These are phyloP conservation scores for Dipus sagitta DNA, from an alignment of 2,797 vertebrate genomes.

Conservation along the genomic window DNA sequence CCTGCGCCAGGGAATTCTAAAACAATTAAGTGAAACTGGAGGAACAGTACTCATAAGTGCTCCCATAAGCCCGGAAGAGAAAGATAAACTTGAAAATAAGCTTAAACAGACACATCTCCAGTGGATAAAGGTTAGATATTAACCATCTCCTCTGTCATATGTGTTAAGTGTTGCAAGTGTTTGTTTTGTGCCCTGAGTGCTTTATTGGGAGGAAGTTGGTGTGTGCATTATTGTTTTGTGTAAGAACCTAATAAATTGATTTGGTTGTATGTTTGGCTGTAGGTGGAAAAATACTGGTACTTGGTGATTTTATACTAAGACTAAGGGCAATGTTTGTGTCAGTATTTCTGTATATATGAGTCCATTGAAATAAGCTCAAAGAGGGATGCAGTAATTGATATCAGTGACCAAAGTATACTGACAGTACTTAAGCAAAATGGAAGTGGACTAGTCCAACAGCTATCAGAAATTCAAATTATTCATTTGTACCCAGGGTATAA, in stretches of 20 bases:
- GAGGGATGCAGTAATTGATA: not conserved
- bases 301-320: not conserved
- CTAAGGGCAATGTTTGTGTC: not conserved
- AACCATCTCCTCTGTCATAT: slow-evolving; percentile 61
- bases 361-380: slow-evolving; percentile 20
- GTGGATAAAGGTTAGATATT: slow-evolving; percentile 94
- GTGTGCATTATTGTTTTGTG: not conserved
- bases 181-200: slow-evolving; percentile 62
- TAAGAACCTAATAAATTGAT: not conserved
- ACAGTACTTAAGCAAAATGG: slow-evolving; percentile 29
- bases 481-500: not conserved
- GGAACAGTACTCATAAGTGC: slow-evolving; percentile 88
- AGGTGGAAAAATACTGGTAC: not conserved
- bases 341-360: slow-evolving; percentile 15
- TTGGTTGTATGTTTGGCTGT: not conserved
- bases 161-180: slow-evolving; percentile 74
- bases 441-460: not conserved
- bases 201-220: not conserved
- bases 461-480: not conserved
- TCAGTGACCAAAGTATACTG: not conserved
- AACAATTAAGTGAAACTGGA: slow-evolving; percentile 92
- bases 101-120: slow-evolving; percentile 92
- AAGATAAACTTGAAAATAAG: slow-evolving; percentile 90
- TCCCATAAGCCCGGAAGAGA: slow-evolving; percentile 91
- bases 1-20: slow-evolving; percentile 90